Base-by-base conservation (phyloP, 2,797 vertebrate genomes). In the Enoplosus armatus region DNA sequence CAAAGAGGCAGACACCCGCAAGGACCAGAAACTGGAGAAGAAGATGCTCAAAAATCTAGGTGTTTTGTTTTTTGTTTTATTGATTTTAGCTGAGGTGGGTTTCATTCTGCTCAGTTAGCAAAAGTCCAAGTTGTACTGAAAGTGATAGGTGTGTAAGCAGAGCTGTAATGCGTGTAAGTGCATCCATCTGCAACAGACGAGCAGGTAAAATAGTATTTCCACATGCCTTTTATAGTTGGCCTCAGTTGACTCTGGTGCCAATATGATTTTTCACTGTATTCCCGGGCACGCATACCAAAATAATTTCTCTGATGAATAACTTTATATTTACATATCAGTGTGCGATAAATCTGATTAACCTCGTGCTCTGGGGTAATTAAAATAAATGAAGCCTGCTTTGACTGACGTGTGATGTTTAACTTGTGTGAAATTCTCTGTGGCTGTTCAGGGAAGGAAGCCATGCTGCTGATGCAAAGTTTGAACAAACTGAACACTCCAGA, bases 21-120 rank as follows among this genome's bases (percentile, higher is more conserved):
- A 96, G 92, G 98, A 98, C 65, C 97, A 98, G 94, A 99, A 97
- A 87, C 79, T 95, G 77, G 98, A 99, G 90, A 99, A 98, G 94
- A 99, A 98, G 96, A 96, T 97, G 86, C 93, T 99, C 14, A 99
- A 99, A 94, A 97, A 97, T 85, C 92, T 99, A 91, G 98, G 98
- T 95, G 93, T 62, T 78, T 51, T 27, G 16, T 59, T 60, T 67
- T 62, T 31, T 31, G 37, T 14, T 78, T 73, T 39, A 89, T 51
- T 58, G 79, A 89, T 90, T 89, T 82, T 60, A 54, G 63, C 69
- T 56, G 61, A 65, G 55, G 69, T 6, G 51, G 74, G 72, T 90
- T 87, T 60, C 62, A 83, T 89, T 87, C 81, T 50, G 79, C 83
- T 58, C 71, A 16, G 80, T 90, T 85, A 89, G 88, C 88, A 76